phyloP scores from a whole-genome alignment of 2,888 invertebrate genomes.

The Sphecodes monilicornis region DNA sequence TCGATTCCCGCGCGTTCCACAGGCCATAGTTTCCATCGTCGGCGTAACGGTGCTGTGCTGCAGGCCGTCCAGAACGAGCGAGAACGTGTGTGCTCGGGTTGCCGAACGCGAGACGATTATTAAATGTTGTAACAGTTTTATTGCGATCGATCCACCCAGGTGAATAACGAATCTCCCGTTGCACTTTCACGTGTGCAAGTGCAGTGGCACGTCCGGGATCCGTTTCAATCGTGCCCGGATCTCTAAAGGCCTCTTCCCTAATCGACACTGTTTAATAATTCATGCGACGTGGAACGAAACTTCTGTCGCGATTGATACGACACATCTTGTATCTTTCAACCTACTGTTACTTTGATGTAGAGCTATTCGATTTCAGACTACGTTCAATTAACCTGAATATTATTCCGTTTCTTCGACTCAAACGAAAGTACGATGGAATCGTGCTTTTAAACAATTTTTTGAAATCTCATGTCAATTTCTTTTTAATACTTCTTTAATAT shows the following conservation, averaged over 20 bases:
- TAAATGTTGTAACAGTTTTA: slow-evolving; percentile 56
- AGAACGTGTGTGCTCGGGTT: neutral
- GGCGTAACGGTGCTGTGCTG: slow-evolving; percentile 31
- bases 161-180: slow-evolving; percentile 56
- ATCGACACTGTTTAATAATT: slow-evolving; percentile 10
- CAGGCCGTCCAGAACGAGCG: neutral
- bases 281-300: neutral
- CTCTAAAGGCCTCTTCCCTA: slow-evolving; percentile 36
- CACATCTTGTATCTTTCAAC: neutral
- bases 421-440: neutral
- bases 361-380: neutral
- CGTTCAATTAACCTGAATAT: neutral
- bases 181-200: slow-evolving; percentile 53
- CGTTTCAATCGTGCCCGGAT: slow-evolving; percentile 39
- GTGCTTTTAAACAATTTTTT: too few species aligned
- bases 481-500: too few species aligned
- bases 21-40: slow-evolving; percentile 18
- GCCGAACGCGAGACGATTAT: slow-evolving; percentile 47
- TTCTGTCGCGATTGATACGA: neutral
- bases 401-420: neutral
- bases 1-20: slow-evolving; percentile 2
- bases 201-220: slow-evolving; percentile 46
- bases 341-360: neutral
- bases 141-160: slow-evolving; percentile 37
- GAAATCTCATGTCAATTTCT: too few species aligned